phyloP scores from a whole-genome alignment of 2,113 vertebrate species.

The Tragelaphus scriptus region DNA sequence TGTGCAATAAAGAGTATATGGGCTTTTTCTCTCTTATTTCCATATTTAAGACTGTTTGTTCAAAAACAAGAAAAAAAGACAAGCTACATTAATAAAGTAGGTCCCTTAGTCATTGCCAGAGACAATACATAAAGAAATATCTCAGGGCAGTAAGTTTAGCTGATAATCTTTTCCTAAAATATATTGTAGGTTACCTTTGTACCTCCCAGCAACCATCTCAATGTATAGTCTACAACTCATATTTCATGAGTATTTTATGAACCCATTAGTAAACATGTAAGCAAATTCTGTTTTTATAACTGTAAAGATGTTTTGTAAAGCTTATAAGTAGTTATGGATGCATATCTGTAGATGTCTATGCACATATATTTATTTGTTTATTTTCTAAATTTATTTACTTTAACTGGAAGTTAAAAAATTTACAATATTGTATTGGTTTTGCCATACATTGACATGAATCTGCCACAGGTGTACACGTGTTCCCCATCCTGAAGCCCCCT shows the following conservation, averaged over 20 bases:
- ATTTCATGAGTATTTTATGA: constrained; percentile 19
- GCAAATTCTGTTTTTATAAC: neutral
- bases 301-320: neutral
- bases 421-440: no score
- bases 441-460: no score
- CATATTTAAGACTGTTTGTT: neutral
- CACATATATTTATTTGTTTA: neutral
- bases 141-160: neutral
- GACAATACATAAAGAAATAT: neutral
- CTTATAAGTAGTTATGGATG: neutral
- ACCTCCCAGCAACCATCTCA: neutral
- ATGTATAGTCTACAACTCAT: neutral
- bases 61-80: neutral
- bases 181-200: neutral
- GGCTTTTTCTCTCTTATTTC: neutral
- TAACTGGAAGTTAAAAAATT: no score
- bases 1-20: neutral
- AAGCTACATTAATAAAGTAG: neutral
- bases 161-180: neutral
- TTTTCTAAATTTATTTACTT: no score
- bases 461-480: accelerated
- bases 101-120: neutral
- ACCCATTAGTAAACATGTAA: neutral
- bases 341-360: neutral
- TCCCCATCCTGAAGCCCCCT: no score